A percentile compares a stretch with the other conserved stretches of the same genome.
Conservation (phyloP, 2,113 vertebrate genomes). For the Cathartes aura region DNA sequence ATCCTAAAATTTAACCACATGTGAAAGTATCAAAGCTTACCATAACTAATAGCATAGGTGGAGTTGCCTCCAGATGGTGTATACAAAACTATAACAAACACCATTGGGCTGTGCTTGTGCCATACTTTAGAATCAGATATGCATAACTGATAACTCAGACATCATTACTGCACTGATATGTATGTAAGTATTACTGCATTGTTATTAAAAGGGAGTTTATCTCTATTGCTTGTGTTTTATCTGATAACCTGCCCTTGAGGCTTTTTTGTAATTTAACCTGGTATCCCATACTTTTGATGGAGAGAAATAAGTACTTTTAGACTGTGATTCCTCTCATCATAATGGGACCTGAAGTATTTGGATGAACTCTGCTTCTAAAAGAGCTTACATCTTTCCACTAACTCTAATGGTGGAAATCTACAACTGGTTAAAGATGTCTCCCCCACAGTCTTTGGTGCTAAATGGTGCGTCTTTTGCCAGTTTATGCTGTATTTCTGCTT, state of each 20-base stretch:
- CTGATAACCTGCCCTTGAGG: not conserved
- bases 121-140: not conserved
- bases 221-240: not conserved
- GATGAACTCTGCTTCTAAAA: not conserved
- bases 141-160: not conserved
- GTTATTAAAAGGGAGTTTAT: not conserved
- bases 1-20: not conserved
- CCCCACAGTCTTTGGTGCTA: not conserved
- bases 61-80: not conserved
- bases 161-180: not conserved
- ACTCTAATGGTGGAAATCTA: not conserved
- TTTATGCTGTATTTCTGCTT: not conserved
- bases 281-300: not conserved
- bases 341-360: not conserved
- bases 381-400: not conserved
- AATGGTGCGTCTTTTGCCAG: not conserved
- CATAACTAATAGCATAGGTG: not conserved
- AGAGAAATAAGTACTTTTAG: not conserved
- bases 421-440: not conserved
- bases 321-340: not conserved
- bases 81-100: not conserved
- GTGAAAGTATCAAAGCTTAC: not conserved
- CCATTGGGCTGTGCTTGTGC: not conserved
- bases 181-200: not conserved
- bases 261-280: not conserved